A percentile compares a stretch with the other conserved stretches of the same genome.
Conservation (phyloP, 2,888 invertebrate species). For the Gisinianus flammeolus region DNA sequence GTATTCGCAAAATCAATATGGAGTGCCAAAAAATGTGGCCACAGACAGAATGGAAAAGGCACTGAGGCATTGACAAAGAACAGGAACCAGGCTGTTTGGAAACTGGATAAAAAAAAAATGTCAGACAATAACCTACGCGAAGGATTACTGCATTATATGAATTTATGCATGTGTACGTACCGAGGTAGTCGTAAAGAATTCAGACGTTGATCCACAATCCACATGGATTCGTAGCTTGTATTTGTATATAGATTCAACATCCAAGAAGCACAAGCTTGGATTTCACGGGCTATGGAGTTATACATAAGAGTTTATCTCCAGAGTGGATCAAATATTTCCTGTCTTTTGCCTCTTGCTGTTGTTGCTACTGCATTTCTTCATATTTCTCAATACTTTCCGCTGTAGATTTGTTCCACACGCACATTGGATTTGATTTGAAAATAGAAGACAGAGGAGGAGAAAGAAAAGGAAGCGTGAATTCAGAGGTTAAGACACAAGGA, state of each 20-base stretch:
- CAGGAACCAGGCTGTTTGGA: background rate
- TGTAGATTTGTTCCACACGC: background rate
- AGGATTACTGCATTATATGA: slow-evolving; percentile 10
- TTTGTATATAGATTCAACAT: too few relatives aligned
- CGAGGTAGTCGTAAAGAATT: background rate
- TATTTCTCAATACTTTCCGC: background rate
- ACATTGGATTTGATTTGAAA: slow-evolving; percentile 1
- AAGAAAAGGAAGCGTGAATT: background rate
- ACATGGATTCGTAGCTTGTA: background rate
- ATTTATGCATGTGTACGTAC: background rate
- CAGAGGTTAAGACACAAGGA: background rate
- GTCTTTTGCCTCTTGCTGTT: background rate
- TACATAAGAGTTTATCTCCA: slow-evolving; percentile 20
- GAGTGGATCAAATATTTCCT: slow-evolving; percentile 19
- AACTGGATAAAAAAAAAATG: background rate
- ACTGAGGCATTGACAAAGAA: background rate
- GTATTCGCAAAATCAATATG: background rate
- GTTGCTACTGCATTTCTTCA: background rate
- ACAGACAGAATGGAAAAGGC: background rate
- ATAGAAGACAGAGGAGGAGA: background rate
- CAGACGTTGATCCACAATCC: background rate
- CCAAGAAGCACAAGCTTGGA: too few relatives aligned
- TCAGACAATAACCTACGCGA: slow-evolving; percentile 14
- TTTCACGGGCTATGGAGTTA: background rate
- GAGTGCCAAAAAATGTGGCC: background rate